phyloP scores from a whole-genome alignment of 1,140 invertebrate genomes.

The Cotesia glomerata region DNA sequence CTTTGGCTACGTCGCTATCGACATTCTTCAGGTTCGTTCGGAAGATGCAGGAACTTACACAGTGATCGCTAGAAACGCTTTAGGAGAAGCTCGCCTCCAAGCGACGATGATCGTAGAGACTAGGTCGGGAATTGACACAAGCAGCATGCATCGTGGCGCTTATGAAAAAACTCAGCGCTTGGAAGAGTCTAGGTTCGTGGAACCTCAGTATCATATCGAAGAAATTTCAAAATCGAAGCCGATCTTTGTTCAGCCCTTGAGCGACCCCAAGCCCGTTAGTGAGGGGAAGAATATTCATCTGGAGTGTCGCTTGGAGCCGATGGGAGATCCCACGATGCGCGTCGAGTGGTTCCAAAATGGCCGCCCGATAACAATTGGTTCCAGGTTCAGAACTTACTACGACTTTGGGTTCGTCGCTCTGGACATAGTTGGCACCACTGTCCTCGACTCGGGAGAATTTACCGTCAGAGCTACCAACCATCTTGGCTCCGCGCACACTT shows the following conservation, averaged over 20 bases:
- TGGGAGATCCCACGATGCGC: constrained; percentile 94
- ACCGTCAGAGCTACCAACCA: constrained; percentile 92
- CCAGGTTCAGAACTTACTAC: constrained; percentile 92
- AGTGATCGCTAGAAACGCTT: constrained; percentile 85
- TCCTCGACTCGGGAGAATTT: constrained; percentile 91
- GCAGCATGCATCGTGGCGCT: constrained; percentile 82
- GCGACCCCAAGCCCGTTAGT: constrained; percentile 79
- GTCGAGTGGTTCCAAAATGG: constrained; percentile 97
- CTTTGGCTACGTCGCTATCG: constrained; percentile 93
- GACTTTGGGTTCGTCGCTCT: constrained; percentile 93
- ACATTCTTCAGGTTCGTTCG: constrained; percentile 85
- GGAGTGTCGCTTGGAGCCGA: constrained; percentile 88
- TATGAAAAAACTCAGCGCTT: constrained; percentile 87
- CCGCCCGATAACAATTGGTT: constrained; percentile 83
- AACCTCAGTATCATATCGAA: constrained; percentile 88
- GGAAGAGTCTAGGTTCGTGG: constrained; percentile 84
- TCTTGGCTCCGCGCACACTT: constrained; percentile 90
- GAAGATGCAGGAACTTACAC: constrained; percentile 89
- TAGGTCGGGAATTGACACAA: constrained; percentile 84
- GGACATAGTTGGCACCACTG: constrained; percentile 86
- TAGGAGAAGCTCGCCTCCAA: constrained; percentile 83
- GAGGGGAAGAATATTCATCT: constrained; percentile 93
- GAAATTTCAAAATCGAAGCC: constrained; percentile 94
- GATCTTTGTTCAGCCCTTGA: constrained; percentile 84
- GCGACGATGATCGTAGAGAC: constrained; percentile 87